Evolutionary conservation across 2,797 vertebrate species (phyloP).

Genomic region (Orestias chungarensis): DNA sequence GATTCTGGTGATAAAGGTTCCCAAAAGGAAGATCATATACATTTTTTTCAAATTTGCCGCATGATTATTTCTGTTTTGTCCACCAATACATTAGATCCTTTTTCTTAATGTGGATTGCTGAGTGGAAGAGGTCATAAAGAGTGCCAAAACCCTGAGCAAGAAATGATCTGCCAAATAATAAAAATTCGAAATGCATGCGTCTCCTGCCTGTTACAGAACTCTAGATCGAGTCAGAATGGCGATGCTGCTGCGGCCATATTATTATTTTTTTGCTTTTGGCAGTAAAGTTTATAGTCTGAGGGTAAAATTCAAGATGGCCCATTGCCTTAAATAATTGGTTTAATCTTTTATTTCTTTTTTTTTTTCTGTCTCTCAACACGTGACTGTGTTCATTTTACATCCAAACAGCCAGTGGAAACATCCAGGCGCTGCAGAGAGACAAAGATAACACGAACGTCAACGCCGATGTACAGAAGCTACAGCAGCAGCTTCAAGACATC

Average conservation of each 20-base stretch:
- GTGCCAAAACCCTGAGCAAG: conserved; percentile 24
- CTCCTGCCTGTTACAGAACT: conserved; percentile 33
- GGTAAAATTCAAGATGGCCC: conserved; percentile 30
- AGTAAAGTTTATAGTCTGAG: conserved; percentile 27
- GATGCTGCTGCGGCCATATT: conserved; percentile 22
- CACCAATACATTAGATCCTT: conserved; percentile 36
- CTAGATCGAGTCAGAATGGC: conserved; percentile 29
- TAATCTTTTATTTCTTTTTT: conserved; percentile 6
- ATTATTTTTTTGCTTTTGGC: conserved; percentile 18
- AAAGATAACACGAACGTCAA: conserved; percentile 99
- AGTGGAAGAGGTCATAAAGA: conserved; percentile 30
- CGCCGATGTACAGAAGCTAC: conserved; percentile 97
- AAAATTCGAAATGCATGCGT: conserved; percentile 35
- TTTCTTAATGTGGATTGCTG: conserved; percentile 26
- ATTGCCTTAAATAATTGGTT: conserved; percentile 13
- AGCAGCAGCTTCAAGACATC: conserved; percentile 98
- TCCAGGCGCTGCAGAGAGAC: conserved; percentile 94
- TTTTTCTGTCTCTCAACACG: conserved; percentile 1
- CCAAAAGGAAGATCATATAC: conserved; percentile 20
- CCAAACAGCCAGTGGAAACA: conserved; percentile 91
- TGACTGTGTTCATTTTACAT: conserved; percentile 7
- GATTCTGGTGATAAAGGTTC: conserved; percentile 22
- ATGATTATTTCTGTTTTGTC: conserved; percentile 34
- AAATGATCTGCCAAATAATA: conserved; percentile 27
- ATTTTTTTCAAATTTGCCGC: conserved; percentile 20